Conservation (phyloP, 1,140 invertebrate species). For the Bombus terrestris region DNA sequence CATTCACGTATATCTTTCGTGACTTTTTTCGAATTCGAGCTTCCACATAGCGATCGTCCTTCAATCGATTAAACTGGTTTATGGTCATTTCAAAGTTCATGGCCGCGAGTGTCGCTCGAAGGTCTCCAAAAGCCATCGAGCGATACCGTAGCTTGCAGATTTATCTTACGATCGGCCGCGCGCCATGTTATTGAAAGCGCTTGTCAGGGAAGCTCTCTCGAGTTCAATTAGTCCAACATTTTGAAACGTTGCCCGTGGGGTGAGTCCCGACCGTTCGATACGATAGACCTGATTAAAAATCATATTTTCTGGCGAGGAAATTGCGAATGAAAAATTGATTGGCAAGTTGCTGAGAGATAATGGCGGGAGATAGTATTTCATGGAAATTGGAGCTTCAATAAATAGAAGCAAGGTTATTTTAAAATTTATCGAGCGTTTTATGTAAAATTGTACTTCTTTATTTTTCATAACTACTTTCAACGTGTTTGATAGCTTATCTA, state of each 20-base stretch:
- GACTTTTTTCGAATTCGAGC: background rate
- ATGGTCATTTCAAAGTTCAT: slow-evolving; percentile 3
- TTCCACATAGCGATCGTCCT: slow-evolving; percentile 13
- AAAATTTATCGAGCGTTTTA: background rate
- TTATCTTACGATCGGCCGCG: slow-evolving; percentile 17
- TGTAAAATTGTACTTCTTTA: background rate
- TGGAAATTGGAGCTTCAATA: background rate
- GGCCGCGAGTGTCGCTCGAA: slow-evolving; percentile 7
- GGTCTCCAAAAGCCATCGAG: background rate
- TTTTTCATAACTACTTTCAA: background rate
- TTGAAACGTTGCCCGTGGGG: background rate
- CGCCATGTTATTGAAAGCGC: slow-evolving; percentile 18
- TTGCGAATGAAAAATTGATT: background rate
- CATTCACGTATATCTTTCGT: background rate
- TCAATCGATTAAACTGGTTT: slow-evolving; percentile 3
- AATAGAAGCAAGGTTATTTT: background rate
- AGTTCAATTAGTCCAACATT: slow-evolving; percentile 25
- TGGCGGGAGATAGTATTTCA: background rate
- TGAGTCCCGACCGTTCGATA: background rate
- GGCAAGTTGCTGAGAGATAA: background rate
- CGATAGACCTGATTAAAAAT: background rate
- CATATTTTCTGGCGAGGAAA: background rate
- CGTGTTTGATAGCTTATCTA: too few relatives aligned
- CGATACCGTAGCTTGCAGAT: slow-evolving; percentile 2
- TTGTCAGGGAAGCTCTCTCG: background rate